phyloP scores from a whole-genome alignment of 2,888 invertebrate genomes.

The Pocota personata region DNA sequence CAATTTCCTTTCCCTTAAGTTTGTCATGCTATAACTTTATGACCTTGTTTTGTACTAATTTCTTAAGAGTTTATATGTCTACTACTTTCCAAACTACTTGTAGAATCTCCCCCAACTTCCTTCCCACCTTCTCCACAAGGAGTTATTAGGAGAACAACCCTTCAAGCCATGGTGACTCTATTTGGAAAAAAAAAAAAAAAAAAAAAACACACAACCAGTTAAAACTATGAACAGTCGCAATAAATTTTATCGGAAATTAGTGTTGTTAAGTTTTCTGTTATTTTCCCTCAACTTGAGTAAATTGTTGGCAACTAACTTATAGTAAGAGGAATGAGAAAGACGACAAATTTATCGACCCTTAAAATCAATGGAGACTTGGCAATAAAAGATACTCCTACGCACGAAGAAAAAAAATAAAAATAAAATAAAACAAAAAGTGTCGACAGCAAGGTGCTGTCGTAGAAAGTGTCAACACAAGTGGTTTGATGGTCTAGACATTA shows the following conservation, averaged over 20 bases:
- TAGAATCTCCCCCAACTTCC: neutral
- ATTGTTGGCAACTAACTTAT: neutral
- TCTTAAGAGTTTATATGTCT: neutral
- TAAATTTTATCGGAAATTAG: neutral
- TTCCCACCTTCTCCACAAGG: neutral
- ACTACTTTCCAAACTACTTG: neutral
- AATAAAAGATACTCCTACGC: neutral
- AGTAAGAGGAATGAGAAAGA: neutral
- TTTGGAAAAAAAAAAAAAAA: too few relatives aligned
- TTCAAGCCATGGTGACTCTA: neutral
- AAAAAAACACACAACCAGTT: neutral
- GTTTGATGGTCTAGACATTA: conserved; percentile 4
- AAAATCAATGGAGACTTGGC: neutral
- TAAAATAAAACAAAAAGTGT: neutral
- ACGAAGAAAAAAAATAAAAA: neutral
- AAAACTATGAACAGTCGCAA: conserved; percentile 3
- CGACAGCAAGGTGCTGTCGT: neutral
- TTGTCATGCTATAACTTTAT: too few relatives aligned
- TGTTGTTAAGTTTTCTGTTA: neutral
- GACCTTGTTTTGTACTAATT: neutral
- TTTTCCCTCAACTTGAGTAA: neutral
- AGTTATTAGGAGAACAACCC: neutral
- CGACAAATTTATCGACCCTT: conserved; percentile 5
- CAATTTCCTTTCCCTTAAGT: too few relatives aligned
- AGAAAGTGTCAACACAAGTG: conserved; percentile 3